Percentiles rank a stretch among this genome's conserved stretches.
These are phyloP conservation scores for Augochlora pura DNA, from an alignment of 1,140 invertebrate species.

Conservation along the genomic window DNA sequence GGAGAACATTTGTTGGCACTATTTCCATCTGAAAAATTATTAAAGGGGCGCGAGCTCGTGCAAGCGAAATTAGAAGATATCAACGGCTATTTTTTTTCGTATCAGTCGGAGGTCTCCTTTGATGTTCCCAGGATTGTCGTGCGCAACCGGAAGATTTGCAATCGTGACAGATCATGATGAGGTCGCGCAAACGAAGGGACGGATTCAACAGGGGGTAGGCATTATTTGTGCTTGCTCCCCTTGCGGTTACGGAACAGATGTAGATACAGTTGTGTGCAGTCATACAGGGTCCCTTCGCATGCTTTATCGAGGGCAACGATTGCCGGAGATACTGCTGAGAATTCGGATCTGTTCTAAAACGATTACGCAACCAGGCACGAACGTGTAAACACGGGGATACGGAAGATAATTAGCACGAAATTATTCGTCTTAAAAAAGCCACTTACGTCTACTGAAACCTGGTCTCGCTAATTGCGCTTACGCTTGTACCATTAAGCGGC, in stretches of 20 bases:
- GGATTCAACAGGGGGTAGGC: conserved; percentile 18
- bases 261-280: conserved; percentile 21
- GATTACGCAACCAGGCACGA: neutral
- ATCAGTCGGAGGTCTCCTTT: too few species aligned
- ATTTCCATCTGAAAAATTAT: too few species aligned
- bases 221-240: conserved; percentile 35
- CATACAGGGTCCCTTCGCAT: conserved; percentile 19
- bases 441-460: neutral
- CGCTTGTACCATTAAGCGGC: too few species aligned
- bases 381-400: neutral
- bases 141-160: conserved; percentile 5
- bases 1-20: too few species aligned
- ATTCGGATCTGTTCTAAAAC: neutral
- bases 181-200: conserved; percentile 30
- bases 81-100: too few species aligned
- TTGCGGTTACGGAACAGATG: conserved; percentile 34
- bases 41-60: too few species aligned
- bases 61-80: too few species aligned
- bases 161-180: conserved; percentile 18
- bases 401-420: neutral
- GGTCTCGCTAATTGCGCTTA: too few species aligned
- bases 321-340: conserved; percentile 2
- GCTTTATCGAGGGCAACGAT: conserved; percentile 2
- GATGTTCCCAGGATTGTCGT: neutral
- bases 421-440: neutral